These are phyloP conservation scores for Lepidurus apus DNA, from an alignment of 1,140 invertebrate genomes.

Conservation along the genomic window DNA sequence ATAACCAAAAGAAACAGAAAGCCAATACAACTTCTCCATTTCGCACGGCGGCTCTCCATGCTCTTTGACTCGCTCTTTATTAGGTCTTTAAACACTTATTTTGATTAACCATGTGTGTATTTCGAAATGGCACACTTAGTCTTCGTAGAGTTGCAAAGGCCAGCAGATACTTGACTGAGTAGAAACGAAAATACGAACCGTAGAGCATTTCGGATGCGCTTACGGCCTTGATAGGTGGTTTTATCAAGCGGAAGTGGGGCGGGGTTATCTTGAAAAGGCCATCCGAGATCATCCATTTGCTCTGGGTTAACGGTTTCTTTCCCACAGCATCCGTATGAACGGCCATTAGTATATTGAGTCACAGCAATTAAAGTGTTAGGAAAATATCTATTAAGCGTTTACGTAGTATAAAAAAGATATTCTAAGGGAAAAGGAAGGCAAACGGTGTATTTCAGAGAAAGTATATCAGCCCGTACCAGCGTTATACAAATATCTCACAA, in stretches of 20 bases:
- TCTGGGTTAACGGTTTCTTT: neutral
- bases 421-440: neutral
- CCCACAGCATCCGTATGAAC: constrained; percentile 12
- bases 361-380: neutral
- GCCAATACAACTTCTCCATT: neutral
- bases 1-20: neutral
- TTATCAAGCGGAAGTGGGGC: constrained; percentile 18
- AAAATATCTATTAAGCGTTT: neutral
- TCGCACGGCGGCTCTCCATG: neutral
- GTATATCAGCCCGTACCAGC: neutral
- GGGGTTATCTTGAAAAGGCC: constrained; percentile 8
- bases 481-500: constrained; percentile 46
- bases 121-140: neutral
- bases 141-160: neutral
- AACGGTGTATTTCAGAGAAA: neutral
- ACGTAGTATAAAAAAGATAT: neutral
- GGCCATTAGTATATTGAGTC: neutral
- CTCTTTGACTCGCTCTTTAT: neutral
- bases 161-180: neutral
- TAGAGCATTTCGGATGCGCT: neutral
- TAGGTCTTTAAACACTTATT: neutral
- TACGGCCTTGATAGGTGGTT: constrained; percentile 8
- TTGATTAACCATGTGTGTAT: neutral
- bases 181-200: neutral
- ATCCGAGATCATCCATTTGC: constrained; percentile 9